Percentiles rank a stretch among this genome's conserved stretches.
These are phyloP conservation scores for Drusus annulatus DNA, from an alignment of 1,140 invertebrate species.

Conservation along the genomic window DNA sequence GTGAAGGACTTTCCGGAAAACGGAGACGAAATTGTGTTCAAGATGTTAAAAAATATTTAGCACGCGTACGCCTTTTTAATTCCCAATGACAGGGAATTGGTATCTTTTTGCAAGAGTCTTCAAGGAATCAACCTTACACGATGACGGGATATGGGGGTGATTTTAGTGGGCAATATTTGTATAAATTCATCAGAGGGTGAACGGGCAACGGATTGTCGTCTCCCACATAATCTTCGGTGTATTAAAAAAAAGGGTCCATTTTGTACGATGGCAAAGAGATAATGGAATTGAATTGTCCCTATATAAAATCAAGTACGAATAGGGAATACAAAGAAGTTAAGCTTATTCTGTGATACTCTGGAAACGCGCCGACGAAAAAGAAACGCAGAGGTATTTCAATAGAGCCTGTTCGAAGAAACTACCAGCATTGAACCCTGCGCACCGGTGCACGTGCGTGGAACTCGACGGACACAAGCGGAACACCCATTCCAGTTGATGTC, in stretches of 20 bases:
- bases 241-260: slow-evolving; percentile 41
- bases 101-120: neutral
- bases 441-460: no score
- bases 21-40: no score
- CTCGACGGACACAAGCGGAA: no score
- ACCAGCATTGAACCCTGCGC: no score
- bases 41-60: no score
- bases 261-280: slow-evolving; percentile 27
- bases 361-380: neutral
- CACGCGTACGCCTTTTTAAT: no score
- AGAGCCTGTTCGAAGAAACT: no score
- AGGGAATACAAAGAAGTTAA: slow-evolving; percentile 22
- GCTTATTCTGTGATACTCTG: neutral
- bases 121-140: neutral
- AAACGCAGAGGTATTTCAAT: no score
- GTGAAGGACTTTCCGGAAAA: no score
- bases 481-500: no score
- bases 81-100: no score
- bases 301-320: slow-evolving; percentile 32
- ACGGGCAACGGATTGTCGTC: neutral
- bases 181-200: slow-evolving; percentile 39
- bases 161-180: slow-evolving; percentile 28
- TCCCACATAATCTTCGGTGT: slow-evolving; percentile 26
- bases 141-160: neutral
- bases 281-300: slow-evolving; percentile 40